phyloP scores from a whole-genome alignment of 2,888 invertebrate species.

The Parasteatoda lunata region DNA sequence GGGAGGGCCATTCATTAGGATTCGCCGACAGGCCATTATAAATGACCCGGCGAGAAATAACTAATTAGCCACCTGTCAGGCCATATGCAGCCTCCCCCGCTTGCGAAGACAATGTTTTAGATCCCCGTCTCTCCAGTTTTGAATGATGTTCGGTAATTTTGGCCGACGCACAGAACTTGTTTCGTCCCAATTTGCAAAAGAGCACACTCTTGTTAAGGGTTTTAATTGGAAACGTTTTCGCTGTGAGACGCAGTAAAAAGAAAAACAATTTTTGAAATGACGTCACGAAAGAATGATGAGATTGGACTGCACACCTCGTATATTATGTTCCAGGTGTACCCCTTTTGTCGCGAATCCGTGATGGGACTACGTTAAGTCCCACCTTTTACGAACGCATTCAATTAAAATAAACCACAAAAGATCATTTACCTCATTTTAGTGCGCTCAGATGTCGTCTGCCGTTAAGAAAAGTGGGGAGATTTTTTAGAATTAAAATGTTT shows the following conservation, averaged over 20 bases:
- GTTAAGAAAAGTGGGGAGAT: no score
- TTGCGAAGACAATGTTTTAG: conserved; percentile 59
- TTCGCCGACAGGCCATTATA: conserved; percentile 68
- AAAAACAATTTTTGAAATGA: conserved; percentile 41
- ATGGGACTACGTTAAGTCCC: no score
- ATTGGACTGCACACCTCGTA: conserved; percentile 2
- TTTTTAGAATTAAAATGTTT: no score
- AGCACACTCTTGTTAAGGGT: conserved; percentile 65
- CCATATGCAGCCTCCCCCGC: conserved; percentile 60
- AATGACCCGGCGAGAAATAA: conserved; percentile 68
- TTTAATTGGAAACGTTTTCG: conserved; percentile 66
- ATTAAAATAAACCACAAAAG: no score
- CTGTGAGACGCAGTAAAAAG: conserved; percentile 24
- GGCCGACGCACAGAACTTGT: conserved; percentile 52
- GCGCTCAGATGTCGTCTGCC: no score
- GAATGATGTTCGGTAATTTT: conserved; percentile 47
- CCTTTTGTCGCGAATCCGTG: no score
- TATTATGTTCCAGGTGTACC: not conserved
- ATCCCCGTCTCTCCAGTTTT: conserved; percentile 33
- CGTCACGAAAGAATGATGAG: not conserved
- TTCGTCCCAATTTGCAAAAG: conserved; percentile 64
- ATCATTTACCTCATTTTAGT: no score
- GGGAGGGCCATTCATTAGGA: conserved; percentile 68
- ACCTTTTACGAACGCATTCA: no score
- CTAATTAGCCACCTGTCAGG: conserved; percentile 67